Evolutionary conservation across 2,888 invertebrate genomes (phyloP), one percentile per base, ranked within the genome.

Genomic region (Drosophila affinis): DNA sequence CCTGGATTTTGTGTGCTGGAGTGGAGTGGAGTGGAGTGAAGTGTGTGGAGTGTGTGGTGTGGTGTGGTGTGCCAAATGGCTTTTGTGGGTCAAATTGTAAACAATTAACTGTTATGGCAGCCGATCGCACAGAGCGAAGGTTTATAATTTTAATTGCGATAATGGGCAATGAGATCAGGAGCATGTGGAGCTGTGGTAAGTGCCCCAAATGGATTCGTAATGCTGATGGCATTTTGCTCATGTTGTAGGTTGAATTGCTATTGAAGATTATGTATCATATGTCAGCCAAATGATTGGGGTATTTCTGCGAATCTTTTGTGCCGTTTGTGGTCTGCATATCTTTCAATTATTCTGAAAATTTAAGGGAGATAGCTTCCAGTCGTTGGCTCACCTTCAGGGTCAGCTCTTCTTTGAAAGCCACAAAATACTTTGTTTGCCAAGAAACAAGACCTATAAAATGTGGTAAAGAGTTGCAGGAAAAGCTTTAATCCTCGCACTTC

Each of bases 101-200:
- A 81, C 67, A 84, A 81, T 71, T 81, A 70, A 63, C 76, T 39
- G 54, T 61, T 58, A 48, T 57, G 62, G 46, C 46, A 58, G 34
- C 67, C 49, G 67, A 67, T 63, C 56, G 67, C 62, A 32, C 51
- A 49, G 61, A 51, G 61, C 59, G 47, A 52, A 72, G 76, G 72
- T 60, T 53, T 53, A 24, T 34, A 17, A 55, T 47, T 49, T 53
- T 69, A 44, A 60, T 71, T 70, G 71, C 71, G 57, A 68, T 67
- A 67, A 67, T 67, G 65, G 69, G 52, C 69, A 71, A 52, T 44
- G 62, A 53, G 57, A 53, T 55, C 32, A 5, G 45, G 55, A 17
- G 34, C 58, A 47, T 49, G 55, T 12, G 10, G 68, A 17, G 65
- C 39, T 39, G 55, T 48, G 69, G 57, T 32, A 48, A 45, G 39